phyloP scores from a whole-genome alignment of 2,113 vertebrate genomes.

The Tautogolabrus adspersus region DNA sequence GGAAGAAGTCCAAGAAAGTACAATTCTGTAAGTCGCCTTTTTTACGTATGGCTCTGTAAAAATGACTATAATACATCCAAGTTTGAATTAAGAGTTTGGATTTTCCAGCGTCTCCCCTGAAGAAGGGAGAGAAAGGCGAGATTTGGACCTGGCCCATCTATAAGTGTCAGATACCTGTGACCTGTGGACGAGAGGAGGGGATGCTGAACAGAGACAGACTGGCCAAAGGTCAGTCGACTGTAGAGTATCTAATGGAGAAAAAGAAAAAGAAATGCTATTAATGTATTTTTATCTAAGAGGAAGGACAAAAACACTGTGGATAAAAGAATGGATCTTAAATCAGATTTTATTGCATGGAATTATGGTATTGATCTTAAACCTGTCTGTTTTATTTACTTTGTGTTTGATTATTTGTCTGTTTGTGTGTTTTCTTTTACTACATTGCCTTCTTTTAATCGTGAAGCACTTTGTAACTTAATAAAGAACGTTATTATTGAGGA shows the following conservation, averaged over 20 bases:
- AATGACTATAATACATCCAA: not conserved
- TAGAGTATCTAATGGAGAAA: too few species aligned
- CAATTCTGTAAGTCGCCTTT: constrained; percentile 43
- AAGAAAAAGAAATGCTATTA: too few species aligned
- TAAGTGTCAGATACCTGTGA: constrained; percentile 73
- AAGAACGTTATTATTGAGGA: not conserved
- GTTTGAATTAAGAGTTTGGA: not conserved
- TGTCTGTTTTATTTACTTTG: too few species aligned
- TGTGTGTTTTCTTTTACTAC: too few species aligned
- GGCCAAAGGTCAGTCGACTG: constrained; percentile 65
- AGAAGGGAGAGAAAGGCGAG: constrained; percentile 53
- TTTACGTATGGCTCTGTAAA: not conserved
- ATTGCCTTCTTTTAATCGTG: too few species aligned
- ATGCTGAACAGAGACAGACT: constrained; percentile 61
- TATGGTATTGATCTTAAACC: too few species aligned
- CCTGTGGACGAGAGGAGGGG: constrained; percentile 58
- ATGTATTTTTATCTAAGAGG: too few species aligned
- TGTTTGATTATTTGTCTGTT: too few species aligned
- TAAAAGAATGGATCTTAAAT: too few species aligned
- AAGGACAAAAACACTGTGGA: too few species aligned
- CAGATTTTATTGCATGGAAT: too few species aligned
- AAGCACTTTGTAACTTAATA: too few species aligned
- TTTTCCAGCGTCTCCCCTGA: constrained; percentile 62
- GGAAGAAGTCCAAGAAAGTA: constrained; percentile 49
- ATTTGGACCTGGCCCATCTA: constrained; percentile 74